Base-by-base conservation (phyloP, 2,113 vertebrate species). In the Epinephelus fuscoguttatus region DNA sequence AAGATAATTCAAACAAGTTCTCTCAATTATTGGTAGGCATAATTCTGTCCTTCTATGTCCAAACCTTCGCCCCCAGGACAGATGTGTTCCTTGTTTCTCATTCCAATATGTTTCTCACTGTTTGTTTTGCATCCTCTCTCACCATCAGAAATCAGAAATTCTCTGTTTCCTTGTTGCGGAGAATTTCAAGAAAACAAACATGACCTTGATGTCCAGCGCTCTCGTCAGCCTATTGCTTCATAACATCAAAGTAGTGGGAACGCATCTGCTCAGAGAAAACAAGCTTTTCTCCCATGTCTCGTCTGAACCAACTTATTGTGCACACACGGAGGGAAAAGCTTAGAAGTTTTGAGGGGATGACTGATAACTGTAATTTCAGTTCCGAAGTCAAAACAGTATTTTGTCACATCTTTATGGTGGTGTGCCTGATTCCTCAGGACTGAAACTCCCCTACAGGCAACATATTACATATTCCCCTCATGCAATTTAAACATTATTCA, bases 221-320 rank as follows among this genome's bases (percentile, higher is more conserved):
- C 53, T 42, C 59, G 13, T 73, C 80, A 62, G 59, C 47, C 56
- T 76, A 63, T 67, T 37, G 27, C 74, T 61, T 30, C 63, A 68
- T 67, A 66, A 86, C 81, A 81, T 89, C 82, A 85, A 85, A 76
- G 70, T 3, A 40, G 64, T 1, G 17, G 14, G 12, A 66, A 59
- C 63, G 30, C 42, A 11, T 47, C 49, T 21, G 4, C 57, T 37
- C 62, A 37, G 42, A 78, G 63, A 69, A 66, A 78, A 76, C 55
- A 70, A 56, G 37, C 30, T 37, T 62, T 57, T 49, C 47, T 23
- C 19, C 45, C 27, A 7, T 12, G 7, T 21, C 59, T 59, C 4
- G 3, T 57, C 47, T 17, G 19, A 56, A 62, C 30, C 49, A 13
- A 14, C 40, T 56, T 45, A 17, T 17, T 19, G 50, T 27, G 15